Conservation (phyloP, 2,888 invertebrate genomes). For the Dryobota labecula region DNA sequence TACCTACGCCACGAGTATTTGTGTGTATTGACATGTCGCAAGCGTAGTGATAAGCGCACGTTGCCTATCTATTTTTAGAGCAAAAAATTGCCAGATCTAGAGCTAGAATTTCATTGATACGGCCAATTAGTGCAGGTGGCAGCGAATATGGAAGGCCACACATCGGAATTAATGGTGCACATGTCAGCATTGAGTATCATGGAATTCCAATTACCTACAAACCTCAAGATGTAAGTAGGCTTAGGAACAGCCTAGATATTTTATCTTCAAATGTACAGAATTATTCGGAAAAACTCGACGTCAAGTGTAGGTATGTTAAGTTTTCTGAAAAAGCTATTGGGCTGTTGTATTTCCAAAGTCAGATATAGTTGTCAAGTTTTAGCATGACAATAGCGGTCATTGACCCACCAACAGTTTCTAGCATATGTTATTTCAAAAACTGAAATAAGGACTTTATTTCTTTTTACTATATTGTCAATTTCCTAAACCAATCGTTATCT, state of each 20-base stretch:
- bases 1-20: constrained; percentile 42
- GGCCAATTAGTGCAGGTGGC: constrained; percentile 41
- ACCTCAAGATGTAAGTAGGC: constrained; percentile 5
- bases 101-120: constrained; percentile 56
- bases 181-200: constrained; percentile 22
- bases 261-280: not conserved
- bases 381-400: not conserved
- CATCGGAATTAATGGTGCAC: constrained; percentile 30
- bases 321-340: not conserved
- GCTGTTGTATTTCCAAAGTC: not conserved
- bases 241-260: not conserved
- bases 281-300: not conserved
- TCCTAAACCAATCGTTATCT: no score
- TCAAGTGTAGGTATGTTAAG: not conserved
- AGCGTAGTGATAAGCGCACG: constrained; percentile 66
- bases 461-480: no score
- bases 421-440: not conserved
- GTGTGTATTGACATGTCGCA: constrained; percentile 72
- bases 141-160: constrained; percentile 41
- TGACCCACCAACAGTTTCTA: not conserved
- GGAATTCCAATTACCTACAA: constrained; percentile 17
- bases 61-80: constrained; percentile 36
- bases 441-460: no score
- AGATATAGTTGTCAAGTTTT: not conserved
- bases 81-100: constrained; percentile 40